These are phyloP conservation scores for Saturnia pavonia DNA, from an alignment of 2,888 invertebrate genomes.

Conservation along the genomic window DNA sequence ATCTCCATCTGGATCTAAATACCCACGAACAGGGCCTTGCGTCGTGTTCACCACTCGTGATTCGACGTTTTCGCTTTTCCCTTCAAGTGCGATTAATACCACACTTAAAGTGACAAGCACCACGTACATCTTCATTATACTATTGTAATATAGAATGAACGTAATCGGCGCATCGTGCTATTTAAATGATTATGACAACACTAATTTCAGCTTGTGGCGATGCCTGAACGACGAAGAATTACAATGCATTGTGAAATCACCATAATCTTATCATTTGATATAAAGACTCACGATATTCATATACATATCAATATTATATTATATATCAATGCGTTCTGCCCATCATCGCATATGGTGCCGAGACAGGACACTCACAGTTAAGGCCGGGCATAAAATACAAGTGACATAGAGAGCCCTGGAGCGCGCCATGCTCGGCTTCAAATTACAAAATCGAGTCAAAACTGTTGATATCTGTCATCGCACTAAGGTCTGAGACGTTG, in stretches of 20 bases:
- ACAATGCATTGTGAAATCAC: no score
- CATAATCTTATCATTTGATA: neutral
- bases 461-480: no score
- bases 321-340: no score
- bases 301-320: neutral
- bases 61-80: slow-evolving; percentile 13
- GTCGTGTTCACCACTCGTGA: slow-evolving; percentile 35
- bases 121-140: slow-evolving; percentile 3
- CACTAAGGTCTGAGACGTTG: no score
- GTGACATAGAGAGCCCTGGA: no score
- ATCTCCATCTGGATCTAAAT: slow-evolving; percentile 34
- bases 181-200: neutral
- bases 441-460: no score
- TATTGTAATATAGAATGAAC: neutral
- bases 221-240: no score
- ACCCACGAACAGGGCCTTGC: slow-evolving; percentile 48
- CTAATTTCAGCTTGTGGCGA: neutral
- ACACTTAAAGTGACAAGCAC: slow-evolving; percentile 3
- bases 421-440: no score
- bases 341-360: no score
- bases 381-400: no score
- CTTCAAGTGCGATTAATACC: neutral
- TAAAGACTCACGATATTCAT: neutral
- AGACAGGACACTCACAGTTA: no score
- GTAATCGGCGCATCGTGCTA: no score